These are phyloP conservation scores for Apogon talboti DNA, from an alignment of 2,797 vertebrate genomes.

Conservation along the genomic window DNA sequence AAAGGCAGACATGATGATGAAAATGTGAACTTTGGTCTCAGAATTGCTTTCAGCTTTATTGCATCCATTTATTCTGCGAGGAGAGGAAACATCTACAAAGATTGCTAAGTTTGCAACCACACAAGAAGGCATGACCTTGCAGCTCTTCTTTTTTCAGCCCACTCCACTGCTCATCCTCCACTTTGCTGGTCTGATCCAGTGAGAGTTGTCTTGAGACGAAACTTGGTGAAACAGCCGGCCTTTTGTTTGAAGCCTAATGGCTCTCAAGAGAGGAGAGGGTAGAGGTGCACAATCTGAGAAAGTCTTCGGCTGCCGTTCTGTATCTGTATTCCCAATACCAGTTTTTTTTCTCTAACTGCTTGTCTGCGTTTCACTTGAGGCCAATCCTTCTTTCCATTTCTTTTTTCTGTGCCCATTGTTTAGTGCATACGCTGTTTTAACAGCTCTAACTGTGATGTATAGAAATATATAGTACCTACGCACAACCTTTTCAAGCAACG, in stretches of 20 bases:
- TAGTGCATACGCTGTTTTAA: slow-evolving; percentile 29
- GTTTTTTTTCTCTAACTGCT: slow-evolving; percentile 21
- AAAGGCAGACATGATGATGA: slow-evolving; percentile 50
- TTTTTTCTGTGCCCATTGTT: slow-evolving; percentile 18
- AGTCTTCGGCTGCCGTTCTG: slow-evolving; percentile 16
- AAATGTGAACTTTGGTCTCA: slow-evolving; percentile 64
- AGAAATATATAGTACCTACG: slow-evolving; percentile 16
- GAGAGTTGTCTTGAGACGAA: slow-evolving; percentile 46
- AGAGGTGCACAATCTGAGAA: slow-evolving; percentile 43
- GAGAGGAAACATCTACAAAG: slow-evolving; percentile 32
- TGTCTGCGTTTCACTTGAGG: slow-evolving; percentile 7
- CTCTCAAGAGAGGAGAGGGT: slow-evolving; percentile 63
- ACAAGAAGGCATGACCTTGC: slow-evolving; percentile 47
- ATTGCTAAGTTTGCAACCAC: slow-evolving; percentile 52
- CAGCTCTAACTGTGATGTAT: slow-evolving; percentile 1
- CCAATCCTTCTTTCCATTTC: neutral
- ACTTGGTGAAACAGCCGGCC: slow-evolving; percentile 62
- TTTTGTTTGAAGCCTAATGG: slow-evolving; percentile 69
- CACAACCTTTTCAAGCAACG: neutral
- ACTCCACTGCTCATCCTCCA: slow-evolving; percentile 23
- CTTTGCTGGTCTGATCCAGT: slow-evolving; percentile 36
- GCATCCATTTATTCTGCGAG: slow-evolving; percentile 54
- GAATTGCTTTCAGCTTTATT: slow-evolving; percentile 77
- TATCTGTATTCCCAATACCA: slow-evolving; percentile 13
- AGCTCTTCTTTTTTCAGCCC: slow-evolving; percentile 24